Base-by-base conservation (phyloP, 2,113 vertebrate genomes). In the Sitta europaea region DNA sequence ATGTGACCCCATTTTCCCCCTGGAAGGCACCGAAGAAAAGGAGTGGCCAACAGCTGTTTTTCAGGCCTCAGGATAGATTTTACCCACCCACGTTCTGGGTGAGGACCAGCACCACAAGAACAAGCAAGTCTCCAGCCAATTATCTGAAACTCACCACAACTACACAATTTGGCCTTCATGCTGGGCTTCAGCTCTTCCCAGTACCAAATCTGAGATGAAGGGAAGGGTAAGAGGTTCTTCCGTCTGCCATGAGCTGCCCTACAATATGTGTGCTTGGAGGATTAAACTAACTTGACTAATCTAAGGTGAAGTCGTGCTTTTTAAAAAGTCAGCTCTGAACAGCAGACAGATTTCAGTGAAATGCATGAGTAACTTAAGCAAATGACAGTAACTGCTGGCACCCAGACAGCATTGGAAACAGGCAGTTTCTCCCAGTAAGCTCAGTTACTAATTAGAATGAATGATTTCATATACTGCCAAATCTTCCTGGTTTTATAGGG, bases 291-390 rank as follows among this genome's bases (percentile, higher is more conserved):
- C 42, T 88, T 1, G 0, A 50, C 43, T 93, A 55, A 58, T 74
- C 59, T 47, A 38, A 83, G 68, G 54, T 88, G 76, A 88, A 90
- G 47, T 43, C 0, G 0, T 86, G 67, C 82, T 90, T 74, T 47
- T 80, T 71, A 94, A 86, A 68, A 92, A 86, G 63, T 90, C 76
- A 86, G 59, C 54, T 93, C 93, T 65, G 59, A 94, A 80, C 42
- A 59, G 90, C 93, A 86, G 63, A 70, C 74, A 80, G 23, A 90
- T 36, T 90, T 88, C 90, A 61, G 78, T 94, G 92, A 96, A 95
- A 96, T 90, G 93, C 92, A 90, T 96, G 94, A 96, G 93, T 94
- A 93, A 90, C 90, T 96, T 83, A 62, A 94, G 72, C 75, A 92
- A 96, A 95, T 83, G 78, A 92, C 88, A 92, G 79, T 53, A 71